Evolutionary conservation across 2,113 vertebrate species (phyloP).

Genomic region (Sterna hirundo): DNA sequence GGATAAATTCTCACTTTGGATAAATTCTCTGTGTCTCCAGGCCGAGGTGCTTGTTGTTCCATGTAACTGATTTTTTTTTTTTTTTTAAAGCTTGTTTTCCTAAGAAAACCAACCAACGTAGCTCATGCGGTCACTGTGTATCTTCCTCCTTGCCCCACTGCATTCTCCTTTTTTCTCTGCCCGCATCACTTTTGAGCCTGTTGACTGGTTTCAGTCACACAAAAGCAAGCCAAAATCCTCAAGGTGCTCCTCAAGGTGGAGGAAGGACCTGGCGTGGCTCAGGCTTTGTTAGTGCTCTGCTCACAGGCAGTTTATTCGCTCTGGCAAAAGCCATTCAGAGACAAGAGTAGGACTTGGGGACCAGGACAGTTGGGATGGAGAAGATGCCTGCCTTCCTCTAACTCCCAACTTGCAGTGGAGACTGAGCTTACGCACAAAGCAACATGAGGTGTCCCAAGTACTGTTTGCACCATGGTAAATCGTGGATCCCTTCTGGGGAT

Average conservation of each 20-base stretch:
- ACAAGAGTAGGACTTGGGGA: not conserved
- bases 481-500: not conserved
- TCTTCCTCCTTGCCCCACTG: not conserved
- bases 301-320: not conserved
- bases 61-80: not conserved
- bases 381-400: not conserved
- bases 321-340: not conserved
- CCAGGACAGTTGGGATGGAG: not conserved
- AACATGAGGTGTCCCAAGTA: fast-evolving
- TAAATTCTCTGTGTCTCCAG: not conserved
- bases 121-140: not conserved
- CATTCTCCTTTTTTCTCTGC: not conserved
- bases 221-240: not conserved
- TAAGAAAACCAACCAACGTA: not conserved
- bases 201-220: not conserved
- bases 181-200: not conserved
- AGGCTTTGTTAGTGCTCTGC: not conserved
- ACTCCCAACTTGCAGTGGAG: not conserved
- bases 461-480: fast-evolving
- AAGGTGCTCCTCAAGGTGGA: not conserved
- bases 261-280: not conserved
- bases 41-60: not conserved
- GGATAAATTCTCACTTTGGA: no score
- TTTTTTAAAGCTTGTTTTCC: not conserved
- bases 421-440: not conserved